These are phyloP conservation scores for Chymomyza costata DNA, from an alignment of 1,140 invertebrate species.

Conservation along the genomic window DNA sequence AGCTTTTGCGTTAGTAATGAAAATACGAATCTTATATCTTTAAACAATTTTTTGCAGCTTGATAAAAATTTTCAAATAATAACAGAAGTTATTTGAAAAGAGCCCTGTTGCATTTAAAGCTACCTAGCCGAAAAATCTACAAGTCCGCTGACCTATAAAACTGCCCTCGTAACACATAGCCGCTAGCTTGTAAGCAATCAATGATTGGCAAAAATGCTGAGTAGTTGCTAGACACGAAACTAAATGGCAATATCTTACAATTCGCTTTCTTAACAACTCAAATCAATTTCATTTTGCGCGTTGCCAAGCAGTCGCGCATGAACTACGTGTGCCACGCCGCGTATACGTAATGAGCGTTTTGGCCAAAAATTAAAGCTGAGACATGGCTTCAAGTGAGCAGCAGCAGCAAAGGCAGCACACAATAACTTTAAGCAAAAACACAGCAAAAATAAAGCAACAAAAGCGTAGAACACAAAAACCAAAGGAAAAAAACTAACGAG, in stretches of 20 bases:
- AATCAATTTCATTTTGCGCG: constrained; percentile 54
- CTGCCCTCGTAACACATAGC: too few relatives aligned
- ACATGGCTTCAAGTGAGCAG: background rate
- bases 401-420: constrained; percentile 25
- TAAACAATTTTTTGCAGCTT: too few relatives aligned
- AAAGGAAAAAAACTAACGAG: constrained; percentile 53
- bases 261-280: constrained; percentile 27
- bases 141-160: background rate
- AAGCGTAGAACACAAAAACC: constrained; percentile 27
- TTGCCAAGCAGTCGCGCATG: constrained; percentile 37
- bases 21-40: too few relatives aligned
- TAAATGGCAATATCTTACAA: background rate
- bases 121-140: background rate
- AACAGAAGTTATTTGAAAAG: too few relatives aligned
- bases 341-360: constrained; percentile 64
- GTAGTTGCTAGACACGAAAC: background rate
- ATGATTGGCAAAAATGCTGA: too few relatives aligned
- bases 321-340: constrained; percentile 57
- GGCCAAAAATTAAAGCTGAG: constrained; percentile 22
- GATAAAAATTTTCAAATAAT: too few relatives aligned
- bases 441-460: too few relatives aligned
- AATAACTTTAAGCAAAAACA: too few relatives aligned
- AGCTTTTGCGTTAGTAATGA: too few relatives aligned
- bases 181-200: too few relatives aligned
- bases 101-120: too few relatives aligned